Conservation (phyloP, 2,797 vertebrate species). For the Leptoclinus maculatus region DNA sequence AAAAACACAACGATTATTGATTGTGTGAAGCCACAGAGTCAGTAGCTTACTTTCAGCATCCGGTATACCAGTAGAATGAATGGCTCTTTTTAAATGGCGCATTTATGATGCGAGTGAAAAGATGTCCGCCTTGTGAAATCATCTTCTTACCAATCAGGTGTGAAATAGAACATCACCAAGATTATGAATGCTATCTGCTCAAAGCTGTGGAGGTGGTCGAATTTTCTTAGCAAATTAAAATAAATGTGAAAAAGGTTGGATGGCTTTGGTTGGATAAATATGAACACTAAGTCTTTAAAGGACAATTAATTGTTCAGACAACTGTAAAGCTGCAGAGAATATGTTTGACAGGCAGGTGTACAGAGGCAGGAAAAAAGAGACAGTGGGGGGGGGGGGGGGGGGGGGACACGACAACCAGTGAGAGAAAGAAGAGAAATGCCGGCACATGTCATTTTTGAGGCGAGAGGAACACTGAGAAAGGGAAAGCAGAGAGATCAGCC, state of each 20-base stretch:
- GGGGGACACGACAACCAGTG: not conserved
- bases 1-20: not conserved
- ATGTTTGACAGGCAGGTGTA: conserved; percentile 21
- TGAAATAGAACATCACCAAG: not conserved
- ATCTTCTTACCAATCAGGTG: not conserved
- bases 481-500: conserved; percentile 25
- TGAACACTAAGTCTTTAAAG: conserved; percentile 1
- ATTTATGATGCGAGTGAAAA: not conserved
- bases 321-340: not conserved
- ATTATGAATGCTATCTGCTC: not conserved
- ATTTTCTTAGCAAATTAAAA: not conserved
- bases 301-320: conserved; percentile 12
- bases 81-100: not conserved
- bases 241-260: not conserved
- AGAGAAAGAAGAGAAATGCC: not conserved
- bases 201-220: no score
- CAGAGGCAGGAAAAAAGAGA: not conserved
- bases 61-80: not conserved
- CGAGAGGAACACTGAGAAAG: not conserved
- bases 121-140: not conserved
- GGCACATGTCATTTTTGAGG: conserved; percentile 10
- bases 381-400: not conserved
- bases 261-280: conserved; percentile 3
- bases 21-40: not conserved
- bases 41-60: not conserved